A percentile compares a stretch with the other conserved stretches of the same genome.
Evolutionary conservation across 2,113 vertebrate species (phyloP).

Genomic region (Pseudopipra pipra): DNA sequence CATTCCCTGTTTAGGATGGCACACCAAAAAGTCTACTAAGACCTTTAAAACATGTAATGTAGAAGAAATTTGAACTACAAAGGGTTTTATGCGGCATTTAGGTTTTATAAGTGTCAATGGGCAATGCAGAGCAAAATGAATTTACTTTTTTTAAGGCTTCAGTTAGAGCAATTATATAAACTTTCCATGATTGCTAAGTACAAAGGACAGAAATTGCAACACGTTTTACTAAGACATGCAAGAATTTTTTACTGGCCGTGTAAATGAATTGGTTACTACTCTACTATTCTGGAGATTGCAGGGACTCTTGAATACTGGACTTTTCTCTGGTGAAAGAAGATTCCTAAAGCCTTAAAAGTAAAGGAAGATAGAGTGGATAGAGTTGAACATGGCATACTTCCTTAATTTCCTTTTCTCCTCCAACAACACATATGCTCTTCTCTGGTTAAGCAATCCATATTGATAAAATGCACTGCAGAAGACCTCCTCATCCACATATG

Average conservation of each 20-base stretch:
- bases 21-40: neutral
- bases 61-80: neutral
- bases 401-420: neutral
- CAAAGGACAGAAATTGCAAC: neutral
- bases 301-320: neutral
- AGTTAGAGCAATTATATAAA: neutral
- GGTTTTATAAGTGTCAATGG: neutral
- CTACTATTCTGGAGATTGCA: neutral
- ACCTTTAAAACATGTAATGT: neutral
- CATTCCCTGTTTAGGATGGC: neutral
- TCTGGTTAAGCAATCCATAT: neutral
- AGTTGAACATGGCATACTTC: neutral
- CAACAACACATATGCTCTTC: neutral
- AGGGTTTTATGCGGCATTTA: neutral
- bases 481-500: neutral
- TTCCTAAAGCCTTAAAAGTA: neutral
- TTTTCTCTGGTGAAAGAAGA: neutral
- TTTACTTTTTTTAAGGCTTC: neutral
- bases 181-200: neutral
- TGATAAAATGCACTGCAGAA: neutral
- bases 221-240: neutral
- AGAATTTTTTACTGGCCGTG: neutral
- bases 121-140: neutral
- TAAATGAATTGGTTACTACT: neutral
- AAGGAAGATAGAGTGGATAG: neutral